Base-by-base conservation (phyloP, 1,140 invertebrate genomes). In the Diachasmimorpha longicaudata region DNA sequence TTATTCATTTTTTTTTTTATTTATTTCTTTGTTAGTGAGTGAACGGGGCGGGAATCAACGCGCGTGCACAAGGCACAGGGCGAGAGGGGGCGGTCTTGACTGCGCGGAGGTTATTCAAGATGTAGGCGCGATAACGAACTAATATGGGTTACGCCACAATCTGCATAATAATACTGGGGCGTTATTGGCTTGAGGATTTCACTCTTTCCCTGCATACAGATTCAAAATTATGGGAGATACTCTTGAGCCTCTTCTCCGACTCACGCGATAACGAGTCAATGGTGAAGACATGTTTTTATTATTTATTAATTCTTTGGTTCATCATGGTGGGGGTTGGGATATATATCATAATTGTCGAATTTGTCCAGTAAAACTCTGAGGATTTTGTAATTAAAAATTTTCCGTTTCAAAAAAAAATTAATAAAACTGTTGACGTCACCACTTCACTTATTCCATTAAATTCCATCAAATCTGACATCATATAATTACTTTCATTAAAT, bases 51-150 rank as follows among this genome's bases (percentile, higher is more conserved):
- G 25, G 66, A 68, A 68, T 68, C n/a, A 31, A 71, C 55, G 36
- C 55, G 52, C 58, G 46, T 52, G 39, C 46, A 39, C 58, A 63
- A 21, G 73, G 39, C 46, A 44, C 6, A 19, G 19, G 36, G 48
- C 31, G 52, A 37, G 70, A 31, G 16, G 16, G 66, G 66, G n/a
- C 31, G 58, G 58, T 63, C 58, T 63, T 68, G 25, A 14, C 25
- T 31, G 31, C 31, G 31, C 31, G 21, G 63, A 66, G 63, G 25
- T 68, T 68, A 85, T 85, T 87, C 83, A 83, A 88, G 85, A 87
- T 87, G 84, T 87, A 83, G 83, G 81, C 78, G 81, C 79, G 87
- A 88, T 88, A 88, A 87, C 83, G 84, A 89, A 87, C 87, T 87
- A 88, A 88, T 89, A 87, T 83, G 80, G 85, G 85, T 85, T 87